Base-by-base conservation (phyloP, 2,113 vertebrate species). In the Pterocles orientalis region DNA sequence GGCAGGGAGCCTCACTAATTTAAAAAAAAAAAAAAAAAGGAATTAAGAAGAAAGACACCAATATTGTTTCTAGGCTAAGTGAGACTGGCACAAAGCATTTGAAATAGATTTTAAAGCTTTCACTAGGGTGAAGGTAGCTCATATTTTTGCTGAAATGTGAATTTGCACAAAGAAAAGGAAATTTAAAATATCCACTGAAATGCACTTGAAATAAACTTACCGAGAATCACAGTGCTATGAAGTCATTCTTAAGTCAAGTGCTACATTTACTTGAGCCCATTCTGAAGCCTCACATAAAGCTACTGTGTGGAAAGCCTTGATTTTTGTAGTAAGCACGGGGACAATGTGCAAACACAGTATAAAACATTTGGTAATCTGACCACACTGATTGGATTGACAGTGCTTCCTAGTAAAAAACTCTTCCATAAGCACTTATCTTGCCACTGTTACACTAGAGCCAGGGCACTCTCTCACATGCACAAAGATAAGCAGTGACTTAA, bases 1-100 rank as follows among this genome's bases (percentile, higher is more conserved):
- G 34, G 24, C 60, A 33, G 81, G 28, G 73, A 92, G 57, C 48
- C 39, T 93, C 64, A 88, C 66, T 92, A 96, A 94, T 60, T 79
- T 75, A 58, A 21, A 25, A 65, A n/a, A n/a, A n/a, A n/a, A 78
- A 64, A 65, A 57, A 25, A 61, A 88, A 58, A 79, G 60, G 62
- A 90, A 85, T 79, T 94, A 91, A 89, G 64, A 94, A 90, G 86
- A 53, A 71, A 53, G 61, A 92, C n/a, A 95, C 19, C 57, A 77
- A 90, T 80, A 92, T 62, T 56, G 14, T 83, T 65, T 69, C 61
- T 93, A 58, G 50, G 76, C 82, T 93, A 94, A 66, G 64, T 51
- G n/a, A 47, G 75, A 91, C 68, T 79, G 54, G 56, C 81, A 95
- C 72, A 89, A 94, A 95, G 80, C 43, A 62, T 81, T 36, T 69